Evolutionary conservation across 2,797 vertebrate species (phyloP).

Genomic region (Coluber constrictor): DNA sequence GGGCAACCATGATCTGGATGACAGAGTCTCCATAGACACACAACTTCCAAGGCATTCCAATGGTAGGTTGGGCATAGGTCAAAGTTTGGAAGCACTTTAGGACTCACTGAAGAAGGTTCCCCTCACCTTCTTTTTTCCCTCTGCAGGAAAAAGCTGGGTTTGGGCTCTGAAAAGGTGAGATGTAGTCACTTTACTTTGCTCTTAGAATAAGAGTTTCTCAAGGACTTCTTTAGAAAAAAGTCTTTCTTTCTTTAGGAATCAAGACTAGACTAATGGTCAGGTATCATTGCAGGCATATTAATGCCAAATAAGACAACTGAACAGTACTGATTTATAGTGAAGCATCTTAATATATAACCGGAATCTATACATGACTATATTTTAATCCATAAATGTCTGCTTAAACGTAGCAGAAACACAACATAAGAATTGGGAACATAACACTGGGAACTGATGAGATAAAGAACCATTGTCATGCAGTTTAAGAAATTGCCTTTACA

Average conservation of each 20-base stretch:
- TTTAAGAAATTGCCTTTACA: neutral
- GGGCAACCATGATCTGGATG: neutral
- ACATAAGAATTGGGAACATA: slow-evolving; percentile 2
- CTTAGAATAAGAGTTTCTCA: neutral
- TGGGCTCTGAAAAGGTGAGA: neutral
- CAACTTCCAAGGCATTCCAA: neutral
- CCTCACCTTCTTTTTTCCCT: neutral
- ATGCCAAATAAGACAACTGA: neutral
- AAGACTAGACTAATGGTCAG: neutral
- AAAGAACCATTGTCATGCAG: neutral
- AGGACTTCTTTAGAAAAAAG: neutral
- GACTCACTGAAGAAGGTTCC: neutral
- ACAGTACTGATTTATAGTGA: neutral
- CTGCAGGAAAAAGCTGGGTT: neutral
- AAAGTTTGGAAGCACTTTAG: neutral
- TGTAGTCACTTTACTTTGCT: neutral
- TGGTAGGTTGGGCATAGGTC: neutral
- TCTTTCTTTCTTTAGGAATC: neutral
- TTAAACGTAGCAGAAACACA: neutral
- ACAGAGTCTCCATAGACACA: neutral
- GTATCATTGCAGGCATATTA: neutral
- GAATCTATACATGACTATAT: neutral
- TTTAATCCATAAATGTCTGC: neutral
- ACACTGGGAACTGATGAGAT: neutral
- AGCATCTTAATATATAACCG: neutral